Evolutionary conservation across 2,888 invertebrate species (phyloP), one percentile per base, ranked within the genome.

Genomic region (Plusia festucae): DNA sequence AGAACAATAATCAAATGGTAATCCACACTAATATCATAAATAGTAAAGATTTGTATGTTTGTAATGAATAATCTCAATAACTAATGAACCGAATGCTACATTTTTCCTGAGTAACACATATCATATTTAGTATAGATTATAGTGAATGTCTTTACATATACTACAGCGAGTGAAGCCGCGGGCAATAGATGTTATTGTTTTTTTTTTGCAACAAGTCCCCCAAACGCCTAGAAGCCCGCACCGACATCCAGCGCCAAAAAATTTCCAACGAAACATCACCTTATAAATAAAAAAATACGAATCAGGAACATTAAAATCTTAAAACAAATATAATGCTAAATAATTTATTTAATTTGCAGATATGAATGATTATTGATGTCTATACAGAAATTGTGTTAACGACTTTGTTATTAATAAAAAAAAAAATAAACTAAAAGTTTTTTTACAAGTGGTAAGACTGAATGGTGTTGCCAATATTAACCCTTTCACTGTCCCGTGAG

Each of bases 301-400:
- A 88, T 88, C 93, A 94, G 94, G 94, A 94, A 94, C 94, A 93
- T 94, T 88, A 79, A 91, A 85, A 91, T 82, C 93, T 94, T 93
- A 94, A 90, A 90, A 88, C 85, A 76, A 90, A 86, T 86, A 83
- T 86, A 90, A 91, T 73, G 84, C 90, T 92, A 92, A 92, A 93
- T 91, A 91, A 90, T 88, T 92, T 91, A 91, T 86, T 73, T 77
- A 71, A 65, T 71, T 65, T 53, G 18, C 51, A 64, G 51, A 60
- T 76, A 68, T 89, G 90, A 89, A 89, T 89, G 85, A 87, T 83
- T 20, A 40, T 66, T 60, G 60, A 59, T 46, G 8, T 53, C 53
- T 56, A 34, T n/a, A n/a, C 4, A 24, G 2, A 65, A 57, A 49
- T 58, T 49, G 22, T 30, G 44, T 18, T 20, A 60, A 5, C 9